Evolutionary conservation across 2,797 vertebrate species (phyloP), one percentile per base, ranked within the genome.

Genomic region (Lepilemur ruficaudatus): DNA sequence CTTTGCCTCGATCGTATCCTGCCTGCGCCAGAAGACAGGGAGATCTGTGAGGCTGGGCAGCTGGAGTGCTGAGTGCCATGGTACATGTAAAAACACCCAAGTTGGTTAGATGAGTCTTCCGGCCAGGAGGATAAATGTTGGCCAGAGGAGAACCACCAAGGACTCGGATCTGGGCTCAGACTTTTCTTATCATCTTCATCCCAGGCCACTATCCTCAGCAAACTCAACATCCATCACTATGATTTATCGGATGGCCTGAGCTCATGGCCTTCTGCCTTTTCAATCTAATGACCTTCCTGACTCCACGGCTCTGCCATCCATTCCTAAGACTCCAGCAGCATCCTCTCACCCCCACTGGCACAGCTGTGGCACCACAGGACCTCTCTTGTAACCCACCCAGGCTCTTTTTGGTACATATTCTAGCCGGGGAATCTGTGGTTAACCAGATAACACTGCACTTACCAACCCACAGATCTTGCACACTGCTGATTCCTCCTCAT

Each of bases 341-440:
- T 0, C 17, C 6, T 35, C 55, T 59, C 13, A 8, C 25, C 5
- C 20, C 10, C 5, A 2, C 12, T 25, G 15, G 50, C n/a, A n/a
- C 1, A 11, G 41, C 23, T 50, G 25, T 22, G 61, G 7, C 28
- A n/a, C 55, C 75, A 17, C 12, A 8, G 38, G 3, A 30, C 23
- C 55, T 23, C 18, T 46, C 2, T 22, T 1, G 59, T 7, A 61
- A 35, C 15, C 38, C n/a, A 38, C 20, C 2, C 38, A 57, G 85
- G 50, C 32, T 43, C 78, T 30, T 80, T 30, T 4, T 4, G n/a
- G 28, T 28, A 55, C 20, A 20, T 2, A 7, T 41, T 79, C 72
- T 22, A 50, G 41, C 65, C 10, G 30, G 52, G 55, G 41, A 30
- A 30, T 61, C 86, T 46, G 22, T 6, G 69, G 65, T 38, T 55